A percentile compares a stretch with the other conserved stretches of the same genome.
phyloP scores from a whole-genome alignment of 2,888 invertebrate genomes.

The Eristalinus sepulchralis region DNA sequence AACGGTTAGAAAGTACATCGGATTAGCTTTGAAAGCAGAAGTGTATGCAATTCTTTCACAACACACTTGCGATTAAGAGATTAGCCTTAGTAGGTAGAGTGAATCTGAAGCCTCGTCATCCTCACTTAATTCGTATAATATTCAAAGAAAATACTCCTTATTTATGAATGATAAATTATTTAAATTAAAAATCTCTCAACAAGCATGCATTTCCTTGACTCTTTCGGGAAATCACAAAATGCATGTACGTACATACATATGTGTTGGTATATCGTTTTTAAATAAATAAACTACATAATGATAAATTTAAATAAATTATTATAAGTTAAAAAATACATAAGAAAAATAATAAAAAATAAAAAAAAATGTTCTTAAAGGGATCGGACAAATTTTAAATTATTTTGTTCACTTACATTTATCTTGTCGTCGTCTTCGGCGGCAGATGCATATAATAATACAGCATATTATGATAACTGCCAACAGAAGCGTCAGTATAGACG shows the following conservation, averaged over 20 bases:
- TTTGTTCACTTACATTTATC: conserved; percentile 80
- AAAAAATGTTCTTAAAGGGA: not conserved
- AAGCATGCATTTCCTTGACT: not conserved
- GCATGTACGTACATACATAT: not conserved
- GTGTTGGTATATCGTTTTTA: not conserved
- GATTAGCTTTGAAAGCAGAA: too few relatives aligned
- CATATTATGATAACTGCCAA: conserved; percentile 89
- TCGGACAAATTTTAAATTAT: conserved; percentile 19
- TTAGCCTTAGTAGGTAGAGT: too few relatives aligned
- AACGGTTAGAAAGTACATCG: too few relatives aligned
- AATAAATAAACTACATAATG: conserved; percentile 1
- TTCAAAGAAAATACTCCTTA: too few relatives aligned
- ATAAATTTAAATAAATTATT: not conserved
- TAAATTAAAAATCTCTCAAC: not conserved
- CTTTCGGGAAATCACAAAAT: not conserved
- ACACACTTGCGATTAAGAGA: too few relatives aligned
- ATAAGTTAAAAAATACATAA: not conserved
- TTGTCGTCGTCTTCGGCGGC: conserved; percentile 87
- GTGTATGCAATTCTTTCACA: too few relatives aligned
- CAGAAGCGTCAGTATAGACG: conserved; percentile 86
- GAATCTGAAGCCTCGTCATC: too few relatives aligned
- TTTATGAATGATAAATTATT: too few relatives aligned
- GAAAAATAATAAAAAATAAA: conserved; percentile 5
- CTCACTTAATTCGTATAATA: too few relatives aligned
- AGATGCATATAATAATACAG: conserved; percentile 92